Conservation (phyloP, 2,113 vertebrate species). For the Apus apus region DNA sequence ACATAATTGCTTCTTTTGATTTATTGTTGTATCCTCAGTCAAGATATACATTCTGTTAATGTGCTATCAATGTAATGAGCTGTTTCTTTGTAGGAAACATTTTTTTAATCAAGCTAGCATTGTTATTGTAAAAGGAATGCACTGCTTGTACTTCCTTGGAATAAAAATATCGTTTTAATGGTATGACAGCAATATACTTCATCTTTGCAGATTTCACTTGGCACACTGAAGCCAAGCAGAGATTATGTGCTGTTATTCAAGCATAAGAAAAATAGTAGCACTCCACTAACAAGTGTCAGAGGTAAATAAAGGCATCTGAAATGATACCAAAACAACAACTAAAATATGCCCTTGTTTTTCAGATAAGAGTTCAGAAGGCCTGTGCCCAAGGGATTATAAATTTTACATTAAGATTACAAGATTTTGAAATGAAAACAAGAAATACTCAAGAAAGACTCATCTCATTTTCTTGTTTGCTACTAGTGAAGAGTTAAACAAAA, state of each 20-base stretch:
- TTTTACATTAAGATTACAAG: background rate
- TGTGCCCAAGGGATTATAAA: background rate
- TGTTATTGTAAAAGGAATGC: background rate
- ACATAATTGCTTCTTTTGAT: constrained; percentile 58
- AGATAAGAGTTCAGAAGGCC: background rate
- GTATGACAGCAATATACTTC: background rate
- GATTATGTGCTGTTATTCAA: background rate
- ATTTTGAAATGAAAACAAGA: background rate
- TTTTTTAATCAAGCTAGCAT: constrained; percentile 30
- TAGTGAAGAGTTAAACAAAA: background rate
- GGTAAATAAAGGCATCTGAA: background rate
- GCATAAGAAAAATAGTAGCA: background rate
- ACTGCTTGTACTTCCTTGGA: background rate
- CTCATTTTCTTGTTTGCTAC: background rate
- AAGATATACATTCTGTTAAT: constrained; percentile 21
- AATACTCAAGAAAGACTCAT: background rate
- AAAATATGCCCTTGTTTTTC: background rate
- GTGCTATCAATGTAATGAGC: constrained; percentile 50
- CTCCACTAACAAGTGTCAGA: background rate
- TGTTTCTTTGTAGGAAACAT: background rate
- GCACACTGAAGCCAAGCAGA: background rate
- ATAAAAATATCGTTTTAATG: background rate
- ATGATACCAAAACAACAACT: background rate
- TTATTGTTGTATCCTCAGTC: constrained; percentile 18
- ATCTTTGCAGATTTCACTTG: background rate